Evolutionary conservation across 2,113 vertebrate species (phyloP).

Genomic region (Narcine bancroftii): DNA sequence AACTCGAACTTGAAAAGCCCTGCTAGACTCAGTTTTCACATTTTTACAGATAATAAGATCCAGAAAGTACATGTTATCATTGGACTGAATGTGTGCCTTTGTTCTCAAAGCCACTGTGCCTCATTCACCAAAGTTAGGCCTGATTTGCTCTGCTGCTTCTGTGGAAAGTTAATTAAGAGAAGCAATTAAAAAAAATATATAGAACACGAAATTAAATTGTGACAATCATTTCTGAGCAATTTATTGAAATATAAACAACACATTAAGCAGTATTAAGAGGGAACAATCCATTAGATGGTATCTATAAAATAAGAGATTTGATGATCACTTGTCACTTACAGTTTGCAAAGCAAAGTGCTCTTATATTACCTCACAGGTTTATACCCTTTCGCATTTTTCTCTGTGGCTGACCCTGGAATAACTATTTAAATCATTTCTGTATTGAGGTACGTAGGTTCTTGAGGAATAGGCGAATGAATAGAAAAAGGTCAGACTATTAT

Average conservation of each 20-base stretch:
- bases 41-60: no score
- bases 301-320: not conserved
- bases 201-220: not conserved
- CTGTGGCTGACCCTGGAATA: not conserved
- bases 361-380: not conserved
- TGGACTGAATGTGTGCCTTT: no score
- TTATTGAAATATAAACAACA: not conserved
- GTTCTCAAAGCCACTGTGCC: not conserved
- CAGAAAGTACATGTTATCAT: no score
- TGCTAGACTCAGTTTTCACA: no score
- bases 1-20: no score
- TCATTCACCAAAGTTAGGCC: not conserved
- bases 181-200: not conserved
- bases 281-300: not conserved
- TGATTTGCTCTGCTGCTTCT: not conserved
- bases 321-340: not conserved
- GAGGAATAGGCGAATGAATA: not conserved
- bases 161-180: not conserved
- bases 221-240: not conserved
- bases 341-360: not conserved
- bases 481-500: not conserved
- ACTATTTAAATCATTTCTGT: not conserved
- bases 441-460: not conserved
- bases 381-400: not conserved
- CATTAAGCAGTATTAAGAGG: not conserved